phyloP scores from a whole-genome alignment of 2,888 invertebrate species.

The Troides oblongomaculatus region DNA sequence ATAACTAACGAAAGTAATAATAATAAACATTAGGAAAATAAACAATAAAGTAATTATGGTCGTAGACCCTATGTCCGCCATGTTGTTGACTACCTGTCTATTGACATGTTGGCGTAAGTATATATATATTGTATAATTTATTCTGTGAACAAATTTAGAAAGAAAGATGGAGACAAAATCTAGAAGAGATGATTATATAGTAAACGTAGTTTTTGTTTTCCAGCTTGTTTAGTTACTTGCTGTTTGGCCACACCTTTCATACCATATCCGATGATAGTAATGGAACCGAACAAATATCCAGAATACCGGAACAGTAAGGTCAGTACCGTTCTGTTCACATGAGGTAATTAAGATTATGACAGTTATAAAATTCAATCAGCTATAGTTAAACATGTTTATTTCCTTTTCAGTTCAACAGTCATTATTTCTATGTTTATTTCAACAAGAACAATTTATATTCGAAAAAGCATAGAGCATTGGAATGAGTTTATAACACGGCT shows the following conservation, averaged over 20 bases:
- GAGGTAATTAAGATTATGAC: neutral
- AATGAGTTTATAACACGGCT: slow-evolving; percentile 7
- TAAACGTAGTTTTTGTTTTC: neutral
- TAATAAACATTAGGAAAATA: slow-evolving; percentile 16
- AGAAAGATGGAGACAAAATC: too few species aligned
- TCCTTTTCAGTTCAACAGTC: slow-evolving; percentile 17
- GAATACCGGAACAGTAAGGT: slow-evolving; percentile 27
- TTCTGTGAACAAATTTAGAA: too few species aligned
- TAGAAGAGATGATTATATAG: neutral
- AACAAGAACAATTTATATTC: slow-evolving; percentile 17
- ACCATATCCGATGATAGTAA: slow-evolving; percentile 48
- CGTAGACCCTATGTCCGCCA: slow-evolving; percentile 51
- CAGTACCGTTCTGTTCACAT: slow-evolving; percentile 10
- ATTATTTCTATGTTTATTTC: slow-evolving; percentile 16
- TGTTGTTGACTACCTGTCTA: slow-evolving; percentile 53
- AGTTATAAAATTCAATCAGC: neutral
- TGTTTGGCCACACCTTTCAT: slow-evolving; percentile 48
- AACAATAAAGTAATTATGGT: slow-evolving; percentile 31
- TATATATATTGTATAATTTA: neutral
- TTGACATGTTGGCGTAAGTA: slow-evolving; percentile 64
- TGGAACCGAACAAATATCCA: slow-evolving; percentile 34
- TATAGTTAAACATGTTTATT: slow-evolving; percentile 12
- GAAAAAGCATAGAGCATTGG: slow-evolving; percentile 9
- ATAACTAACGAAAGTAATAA: slow-evolving; percentile 13
- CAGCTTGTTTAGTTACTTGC: slow-evolving; percentile 57